Conservation (phyloP, 2,113 vertebrate species). For the Balaenoptera acutorostrata region DNA sequence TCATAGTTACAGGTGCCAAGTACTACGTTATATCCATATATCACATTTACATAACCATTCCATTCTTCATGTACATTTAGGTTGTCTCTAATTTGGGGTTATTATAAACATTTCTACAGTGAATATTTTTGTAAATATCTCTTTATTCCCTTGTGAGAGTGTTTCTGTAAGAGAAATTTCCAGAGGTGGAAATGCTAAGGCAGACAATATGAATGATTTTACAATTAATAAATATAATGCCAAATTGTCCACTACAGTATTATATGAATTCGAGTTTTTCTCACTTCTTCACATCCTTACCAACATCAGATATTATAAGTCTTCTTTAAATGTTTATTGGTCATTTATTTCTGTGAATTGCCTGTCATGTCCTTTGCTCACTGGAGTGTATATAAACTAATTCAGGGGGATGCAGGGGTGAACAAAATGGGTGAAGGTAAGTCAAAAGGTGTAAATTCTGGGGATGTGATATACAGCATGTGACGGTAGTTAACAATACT, state of each 20-base stretch:
- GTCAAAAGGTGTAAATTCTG: neutral
- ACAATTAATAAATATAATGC: neutral
- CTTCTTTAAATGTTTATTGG: neutral
- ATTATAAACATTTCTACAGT: neutral
- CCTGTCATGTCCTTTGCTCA: neutral
- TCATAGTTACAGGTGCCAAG: neutral
- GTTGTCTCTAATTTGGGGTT: neutral
- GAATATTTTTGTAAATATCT: neutral
- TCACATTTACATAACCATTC: neutral
- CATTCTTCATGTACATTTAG: neutral
- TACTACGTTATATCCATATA: neutral
- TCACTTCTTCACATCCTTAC: neutral
- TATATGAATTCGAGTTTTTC: neutral
- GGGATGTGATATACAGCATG: neutral
- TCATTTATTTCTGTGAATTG: neutral
- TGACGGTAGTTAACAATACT: neutral
- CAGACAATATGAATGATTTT: neutral
- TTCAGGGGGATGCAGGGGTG: neutral
- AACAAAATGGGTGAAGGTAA: neutral
- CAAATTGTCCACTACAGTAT: neutral
- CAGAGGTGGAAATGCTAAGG: neutral
- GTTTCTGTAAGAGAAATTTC: neutral
- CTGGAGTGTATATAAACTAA: neutral
- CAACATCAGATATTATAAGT: neutral
- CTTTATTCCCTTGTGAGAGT: neutral